Conservation (phyloP, 35 echinoderm and acorn worm species). For the Heliocidaris tuberculata region DNA sequence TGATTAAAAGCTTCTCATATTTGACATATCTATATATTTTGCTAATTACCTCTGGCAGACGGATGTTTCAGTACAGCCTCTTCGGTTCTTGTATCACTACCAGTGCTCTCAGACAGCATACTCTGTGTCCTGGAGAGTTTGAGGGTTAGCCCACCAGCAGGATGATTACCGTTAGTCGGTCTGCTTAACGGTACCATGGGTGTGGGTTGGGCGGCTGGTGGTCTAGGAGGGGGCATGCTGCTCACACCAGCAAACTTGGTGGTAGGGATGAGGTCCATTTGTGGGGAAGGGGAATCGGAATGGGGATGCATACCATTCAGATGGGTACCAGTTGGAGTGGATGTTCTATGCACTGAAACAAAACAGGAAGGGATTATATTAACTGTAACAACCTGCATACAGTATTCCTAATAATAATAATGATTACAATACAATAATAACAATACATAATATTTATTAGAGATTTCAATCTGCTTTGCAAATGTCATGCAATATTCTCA, state of each 20-base stretch:
- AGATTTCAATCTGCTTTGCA: too few relatives aligned
- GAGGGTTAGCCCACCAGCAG: slow-evolving; percentile 21
- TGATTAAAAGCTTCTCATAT: too few relatives aligned
- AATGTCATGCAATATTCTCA: too few relatives aligned
- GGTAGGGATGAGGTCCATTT: not conserved
- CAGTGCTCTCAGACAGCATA: slow-evolving; percentile 69
- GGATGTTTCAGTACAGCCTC: slow-evolving; percentile 71
- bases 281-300: slow-evolving; percentile 1
- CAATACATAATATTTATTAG: too few relatives aligned
- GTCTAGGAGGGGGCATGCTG: not conserved
- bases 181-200: not conserved
- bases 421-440: too few relatives aligned
- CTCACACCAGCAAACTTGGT: not conserved
- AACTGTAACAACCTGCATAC: too few relatives aligned
- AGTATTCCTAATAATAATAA: too few relatives aligned
- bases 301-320: slow-evolving; percentile 25
- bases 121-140: slow-evolving; percentile 70
- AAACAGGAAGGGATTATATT: not conserved
- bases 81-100: slow-evolving; percentile 69
- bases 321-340: not conserved
- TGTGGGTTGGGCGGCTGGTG: not conserved
- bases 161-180: not conserved
- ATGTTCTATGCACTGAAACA: not conserved
- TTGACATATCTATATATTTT: not conserved
- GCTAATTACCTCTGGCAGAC: slow-evolving; percentile 71